Conservation (phyloP, 2,888 invertebrate genomes). For the Microctonus hyperodae region DNA sequence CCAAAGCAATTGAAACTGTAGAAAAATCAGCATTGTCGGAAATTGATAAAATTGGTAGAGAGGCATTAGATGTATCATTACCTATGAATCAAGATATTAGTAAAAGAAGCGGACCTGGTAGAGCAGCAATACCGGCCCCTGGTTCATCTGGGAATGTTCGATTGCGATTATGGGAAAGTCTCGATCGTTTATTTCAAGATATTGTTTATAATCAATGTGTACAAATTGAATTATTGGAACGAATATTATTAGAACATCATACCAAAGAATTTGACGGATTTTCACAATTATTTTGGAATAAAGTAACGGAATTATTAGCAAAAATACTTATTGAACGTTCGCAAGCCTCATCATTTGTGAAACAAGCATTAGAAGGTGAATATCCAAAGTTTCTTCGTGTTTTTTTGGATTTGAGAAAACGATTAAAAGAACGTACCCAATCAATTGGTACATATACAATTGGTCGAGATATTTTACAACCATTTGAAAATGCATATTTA, state of each 20-base stretch:
- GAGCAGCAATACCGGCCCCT: slow-evolving; percentile 68
- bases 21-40: slow-evolving; percentile 61
- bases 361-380: slow-evolving; percentile 86
- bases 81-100: slow-evolving; percentile 53
- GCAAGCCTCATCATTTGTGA: slow-evolving; percentile 68
- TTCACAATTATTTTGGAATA: slow-evolving; percentile 69
- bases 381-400: slow-evolving; percentile 85
- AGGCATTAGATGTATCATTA: slow-evolving; percentile 63
- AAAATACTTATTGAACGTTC: slow-evolving; percentile 64
- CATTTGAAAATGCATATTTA: slow-evolving; percentile 86
- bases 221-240: slow-evolving; percentile 61
- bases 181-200: slow-evolving; percentile 85
- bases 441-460: slow-evolving; percentile 65
- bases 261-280: slow-evolving; percentile 51
- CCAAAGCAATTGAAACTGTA: slow-evolving; percentile 64
- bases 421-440: slow-evolving; percentile 66
- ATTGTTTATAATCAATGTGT: slow-evolving; percentile 76
- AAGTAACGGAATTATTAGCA: slow-evolving; percentile 64
- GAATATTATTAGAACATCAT: slow-evolving; percentile 54
- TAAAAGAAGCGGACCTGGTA: slow-evolving; percentile 66
- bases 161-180: slow-evolving; percentile 83
- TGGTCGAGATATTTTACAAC: slow-evolving; percentile 68
- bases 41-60: slow-evolving; percentile 63
- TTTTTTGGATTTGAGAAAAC: slow-evolving; percentile 78
- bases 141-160: slow-evolving; percentile 69